Percentiles rank a stretch among this genome's conserved stretches.
These are phyloP conservation scores for Colistium nudipinnis DNA, from an alignment of 2,113 vertebrate species.

Conservation along the genomic window DNA sequence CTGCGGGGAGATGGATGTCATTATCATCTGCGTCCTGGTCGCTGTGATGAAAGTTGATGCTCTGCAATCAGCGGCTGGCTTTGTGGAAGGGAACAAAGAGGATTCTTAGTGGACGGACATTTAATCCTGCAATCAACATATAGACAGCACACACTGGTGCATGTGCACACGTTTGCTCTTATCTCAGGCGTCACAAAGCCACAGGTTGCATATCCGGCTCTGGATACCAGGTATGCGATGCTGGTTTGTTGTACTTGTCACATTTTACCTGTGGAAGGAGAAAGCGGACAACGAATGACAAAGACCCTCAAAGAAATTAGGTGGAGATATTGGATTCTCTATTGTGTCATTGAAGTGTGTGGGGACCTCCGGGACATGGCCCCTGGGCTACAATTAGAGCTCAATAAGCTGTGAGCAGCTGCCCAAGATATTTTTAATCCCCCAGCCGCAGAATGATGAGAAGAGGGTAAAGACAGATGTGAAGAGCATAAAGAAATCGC, in stretches of 20 bases:
- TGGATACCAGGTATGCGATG: neutral
- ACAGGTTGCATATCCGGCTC: neutral
- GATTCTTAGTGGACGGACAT: constrained; percentile 18
- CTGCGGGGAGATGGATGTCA: constrained; percentile 21
- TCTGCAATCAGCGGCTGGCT: constrained; percentile 41
- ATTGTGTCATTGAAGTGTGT: neutral
- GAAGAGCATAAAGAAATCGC: neutral
- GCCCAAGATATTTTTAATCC: constrained; percentile 8
- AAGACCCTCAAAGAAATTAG: neutral
- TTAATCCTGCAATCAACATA: constrained; percentile 3
- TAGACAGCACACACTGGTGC: neutral
- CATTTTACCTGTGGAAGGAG: neutral
- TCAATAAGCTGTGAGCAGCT: constrained; percentile 17
- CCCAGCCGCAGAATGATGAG: constrained; percentile 3
- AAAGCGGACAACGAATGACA: neutral
- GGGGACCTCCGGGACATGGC: neutral
- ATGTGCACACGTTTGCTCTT: neutral
- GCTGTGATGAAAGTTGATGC: constrained; percentile 49
- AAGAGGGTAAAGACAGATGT: constrained; percentile 7
- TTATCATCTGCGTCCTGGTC: neutral
- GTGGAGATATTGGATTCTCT: constrained; percentile 8
- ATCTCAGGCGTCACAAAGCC: neutral
- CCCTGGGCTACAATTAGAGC: constrained; percentile 6
- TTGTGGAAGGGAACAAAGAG: constrained; percentile 59
- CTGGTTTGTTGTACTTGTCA: neutral